Base-by-base conservation (phyloP, 1,140 invertebrate species). In the Halotydeus destructor region DNA sequence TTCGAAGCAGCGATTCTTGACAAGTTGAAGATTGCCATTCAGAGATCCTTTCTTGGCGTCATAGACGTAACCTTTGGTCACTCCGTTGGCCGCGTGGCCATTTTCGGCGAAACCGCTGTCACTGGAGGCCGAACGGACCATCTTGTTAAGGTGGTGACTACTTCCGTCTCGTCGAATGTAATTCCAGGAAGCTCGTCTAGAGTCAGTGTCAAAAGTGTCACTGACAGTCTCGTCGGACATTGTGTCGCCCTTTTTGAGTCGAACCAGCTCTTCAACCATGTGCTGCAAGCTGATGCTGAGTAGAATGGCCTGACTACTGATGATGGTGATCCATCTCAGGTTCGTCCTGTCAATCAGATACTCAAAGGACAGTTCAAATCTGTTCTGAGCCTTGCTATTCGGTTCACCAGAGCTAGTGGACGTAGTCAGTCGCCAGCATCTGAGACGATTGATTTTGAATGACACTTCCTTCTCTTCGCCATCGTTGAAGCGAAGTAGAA, bases 211-310 rank as follows among this genome's bases (percentile, higher is more conserved):
- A 14, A 14, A 3, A 27, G 2, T 18, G 18, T 30, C 34, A 26
- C n/a, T n/a, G n/a, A n/a, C n/a, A n/a, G n/a, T n/a, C n/a, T 42
- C 32, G n/a, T 34, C 24, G 11, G 12, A 47, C 31, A 25, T 30
- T 45, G 38, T 38, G n/a, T 25, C 16, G 4, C 71, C 70, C 54
- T 70, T 68, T 57, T 76, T 79, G 60, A 81, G 81, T 49, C 79
- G 65, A 50, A 94, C 66, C 47, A 96, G 62, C 59, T 96, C 85
- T 58, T 93, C 83, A 0, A 94, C 88, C 71, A 94, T 85, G 2
- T 76, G 74, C 65, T 94, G 85, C 37, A 94, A 65, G 59, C 82
- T 91, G 38, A 88, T 75, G 35, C 85, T 91, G 68, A 96, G 88
- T 30, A 93, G 70, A 57, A 93, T 88, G 11, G 86, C 80, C 61